A percentile compares a stretch with the other conserved stretches of the same genome.
These are phyloP conservation scores for Stichodactyla mertensii DNA, from an alignment of 64 coral and sea anemone species.

Conservation along the genomic window DNA sequence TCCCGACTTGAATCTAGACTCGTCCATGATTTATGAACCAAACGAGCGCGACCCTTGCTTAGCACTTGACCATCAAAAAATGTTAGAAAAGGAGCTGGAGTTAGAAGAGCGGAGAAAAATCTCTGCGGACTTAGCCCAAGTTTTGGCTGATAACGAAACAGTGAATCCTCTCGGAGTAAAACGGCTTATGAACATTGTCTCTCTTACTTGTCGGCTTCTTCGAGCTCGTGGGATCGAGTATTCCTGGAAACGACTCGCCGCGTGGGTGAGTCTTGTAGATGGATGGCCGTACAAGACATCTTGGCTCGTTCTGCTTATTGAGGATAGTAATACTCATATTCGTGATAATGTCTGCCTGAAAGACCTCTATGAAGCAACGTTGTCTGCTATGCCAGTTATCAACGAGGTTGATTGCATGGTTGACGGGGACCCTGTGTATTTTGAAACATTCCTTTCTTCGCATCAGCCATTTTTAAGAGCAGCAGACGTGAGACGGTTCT, in stretches of 20 bases:
- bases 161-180: constrained; percentile 91
- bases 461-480: constrained; percentile 80
- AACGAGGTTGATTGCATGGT: constrained; percentile 91
- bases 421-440: constrained; percentile 93
- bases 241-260: constrained; percentile 89
- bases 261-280: constrained; percentile 95
- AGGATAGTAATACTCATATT: constrained; percentile 69
- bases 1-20: constrained; percentile 62
- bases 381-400: constrained; percentile 71
- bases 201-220: constrained; percentile 83
- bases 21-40: constrained; percentile 76
- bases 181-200: constrained; percentile 80
- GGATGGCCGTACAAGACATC: constrained; percentile 96
- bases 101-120: constrained; percentile 68
- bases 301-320: constrained; percentile 88
- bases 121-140: constrained; percentile 85
- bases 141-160: constrained; percentile 94
- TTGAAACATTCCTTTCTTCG: constrained; percentile 88
- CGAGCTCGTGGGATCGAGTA: constrained; percentile 84
- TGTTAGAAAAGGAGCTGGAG: constrained; percentile 67
- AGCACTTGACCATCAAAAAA: constrained; percentile 64
- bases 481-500: constrained; percentile 63
- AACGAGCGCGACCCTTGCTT: constrained; percentile 55
- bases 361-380: constrained; percentile 83
- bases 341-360: constrained; percentile 78